These are phyloP conservation scores for Anolis apletophallus DNA, from an alignment of 2,797 vertebrate genomes.

Conservation along the genomic window DNA sequence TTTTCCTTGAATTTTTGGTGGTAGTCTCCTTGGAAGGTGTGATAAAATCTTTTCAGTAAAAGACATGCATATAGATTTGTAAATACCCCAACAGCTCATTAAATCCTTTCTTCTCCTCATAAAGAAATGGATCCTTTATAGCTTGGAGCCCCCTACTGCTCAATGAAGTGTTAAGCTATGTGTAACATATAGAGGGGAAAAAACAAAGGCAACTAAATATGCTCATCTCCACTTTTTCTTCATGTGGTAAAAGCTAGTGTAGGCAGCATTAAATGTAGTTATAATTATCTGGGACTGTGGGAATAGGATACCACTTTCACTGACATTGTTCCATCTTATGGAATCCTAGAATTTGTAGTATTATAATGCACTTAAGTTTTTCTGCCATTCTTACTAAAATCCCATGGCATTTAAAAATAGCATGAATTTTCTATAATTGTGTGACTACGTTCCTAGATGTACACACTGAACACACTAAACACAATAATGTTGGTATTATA, in stretches of 20 bases:
- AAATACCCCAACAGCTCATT: background rate
- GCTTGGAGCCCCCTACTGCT: background rate
- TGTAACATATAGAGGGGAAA: background rate
- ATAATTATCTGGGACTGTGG: no score
- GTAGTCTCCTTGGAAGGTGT: background rate
- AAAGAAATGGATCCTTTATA: background rate
- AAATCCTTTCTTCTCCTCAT: background rate
- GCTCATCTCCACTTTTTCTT: background rate
- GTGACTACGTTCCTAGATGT: no score
- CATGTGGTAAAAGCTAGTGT: background rate
- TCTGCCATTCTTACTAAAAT: no score
- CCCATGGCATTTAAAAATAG: no score
- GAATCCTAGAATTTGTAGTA: no score
- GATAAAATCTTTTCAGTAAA: background rate
- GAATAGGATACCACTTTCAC: no score
- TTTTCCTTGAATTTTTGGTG: background rate
- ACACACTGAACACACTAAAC: no score
- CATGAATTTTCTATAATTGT: no score
- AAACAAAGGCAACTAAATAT: background rate
- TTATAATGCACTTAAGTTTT: no score
- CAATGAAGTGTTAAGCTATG: background rate
- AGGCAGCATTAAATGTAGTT: background rate
- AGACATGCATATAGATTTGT: background rate
- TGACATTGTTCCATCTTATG: no score
- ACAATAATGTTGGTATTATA: no score